Percentiles rank a stretch among this genome's conserved stretches.
Conservation (phyloP, 2,113 vertebrate species). For the Lates calcarifer region DNA sequence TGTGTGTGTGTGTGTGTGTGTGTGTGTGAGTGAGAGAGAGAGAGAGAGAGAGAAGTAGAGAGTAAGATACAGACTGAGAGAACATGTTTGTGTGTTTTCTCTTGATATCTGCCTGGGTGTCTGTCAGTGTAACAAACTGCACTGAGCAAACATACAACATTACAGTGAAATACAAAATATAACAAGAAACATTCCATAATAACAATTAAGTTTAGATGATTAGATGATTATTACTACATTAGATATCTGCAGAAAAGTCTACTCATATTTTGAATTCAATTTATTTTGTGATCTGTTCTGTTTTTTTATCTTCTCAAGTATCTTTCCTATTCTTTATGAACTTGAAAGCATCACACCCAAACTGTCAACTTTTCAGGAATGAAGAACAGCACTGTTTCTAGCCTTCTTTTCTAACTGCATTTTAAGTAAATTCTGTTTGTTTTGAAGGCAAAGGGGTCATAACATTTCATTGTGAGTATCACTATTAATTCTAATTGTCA, state of each 20-base stretch:
- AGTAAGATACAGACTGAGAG: slow-evolving; percentile 15
- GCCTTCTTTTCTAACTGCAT: slow-evolving; percentile 4
- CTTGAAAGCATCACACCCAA: slow-evolving; percentile 32
- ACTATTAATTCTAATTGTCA: background rate
- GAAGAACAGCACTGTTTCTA: background rate
- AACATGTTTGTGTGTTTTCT: slow-evolving; percentile 58
- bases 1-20: slow-evolving; percentile 49
- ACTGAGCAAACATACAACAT: slow-evolving; percentile 10
- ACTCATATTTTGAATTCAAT: background rate
- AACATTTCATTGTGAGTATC: background rate
- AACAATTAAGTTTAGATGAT: slow-evolving; percentile 4
- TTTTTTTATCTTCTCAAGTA: background rate
- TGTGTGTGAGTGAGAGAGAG: slow-evolving; percentile 9
- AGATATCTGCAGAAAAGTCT: slow-evolving; percentile 1
- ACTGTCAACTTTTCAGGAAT: background rate
- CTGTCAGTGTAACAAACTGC: slow-evolving; percentile 55
- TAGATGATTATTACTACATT: slow-evolving; percentile 6
- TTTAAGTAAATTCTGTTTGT: background rate
- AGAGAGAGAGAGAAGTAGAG: slow-evolving; percentile 7
- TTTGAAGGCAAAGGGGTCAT: background rate
- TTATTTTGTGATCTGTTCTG: too few relatives aligned
- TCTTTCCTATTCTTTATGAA: slow-evolving; percentile 15
- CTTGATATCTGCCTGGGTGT: slow-evolving; percentile 50
- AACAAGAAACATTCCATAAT: background rate
- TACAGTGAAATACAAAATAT: slow-evolving; percentile 7